Evolutionary conservation across 2,797 vertebrate species (phyloP).

Genomic region (Lateolabrax maculatus): DNA sequence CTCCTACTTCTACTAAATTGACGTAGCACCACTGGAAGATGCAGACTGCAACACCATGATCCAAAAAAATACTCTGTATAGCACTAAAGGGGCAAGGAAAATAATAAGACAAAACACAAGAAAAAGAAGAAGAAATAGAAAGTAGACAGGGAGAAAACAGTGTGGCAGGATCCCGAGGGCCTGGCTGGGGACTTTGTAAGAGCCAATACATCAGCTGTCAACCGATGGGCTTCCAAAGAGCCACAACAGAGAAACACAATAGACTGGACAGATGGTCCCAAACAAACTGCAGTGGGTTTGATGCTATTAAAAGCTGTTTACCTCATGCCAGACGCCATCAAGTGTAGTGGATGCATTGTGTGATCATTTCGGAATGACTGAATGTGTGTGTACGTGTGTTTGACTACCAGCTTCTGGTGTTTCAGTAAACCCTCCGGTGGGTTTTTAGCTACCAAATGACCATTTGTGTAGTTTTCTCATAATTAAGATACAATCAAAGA

Average conservation of each 20-base stretch:
- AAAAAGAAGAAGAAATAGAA: slow-evolving; percentile 61
- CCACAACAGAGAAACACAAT: slow-evolving; percentile 84
- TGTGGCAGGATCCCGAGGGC: slow-evolving; percentile 83
- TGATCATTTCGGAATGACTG: slow-evolving; percentile 63
- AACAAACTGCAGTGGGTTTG: slow-evolving; percentile 88
- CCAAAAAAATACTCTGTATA: slow-evolving; percentile 64
- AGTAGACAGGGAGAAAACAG: slow-evolving; percentile 54
- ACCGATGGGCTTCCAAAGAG: slow-evolving; percentile 79
- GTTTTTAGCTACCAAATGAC: slow-evolving; percentile 81
- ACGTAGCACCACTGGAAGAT: not conserved
- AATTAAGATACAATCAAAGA: slow-evolving; percentile 73
- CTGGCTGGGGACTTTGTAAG: slow-evolving; percentile 80
- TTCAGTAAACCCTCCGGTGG: slow-evolving; percentile 84
- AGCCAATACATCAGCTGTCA: slow-evolving; percentile 91
- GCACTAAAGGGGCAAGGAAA: slow-evolving; percentile 20
- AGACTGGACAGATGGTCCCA: slow-evolving; percentile 92
- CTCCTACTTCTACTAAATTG: not conserved
- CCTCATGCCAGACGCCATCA: slow-evolving; percentile 82
- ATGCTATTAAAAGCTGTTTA: slow-evolving; percentile 93
- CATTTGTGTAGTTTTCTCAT: slow-evolving; percentile 67
- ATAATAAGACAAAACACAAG: slow-evolving; percentile 23
- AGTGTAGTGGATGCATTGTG: slow-evolving; percentile 59
- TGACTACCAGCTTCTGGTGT: slow-evolving; percentile 79
- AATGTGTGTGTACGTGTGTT: slow-evolving; percentile 51
- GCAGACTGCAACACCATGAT: slow-evolving; percentile 11